phyloP scores from a whole-genome alignment of 2,888 invertebrate genomes.

The Pinctada fucata region DNA sequence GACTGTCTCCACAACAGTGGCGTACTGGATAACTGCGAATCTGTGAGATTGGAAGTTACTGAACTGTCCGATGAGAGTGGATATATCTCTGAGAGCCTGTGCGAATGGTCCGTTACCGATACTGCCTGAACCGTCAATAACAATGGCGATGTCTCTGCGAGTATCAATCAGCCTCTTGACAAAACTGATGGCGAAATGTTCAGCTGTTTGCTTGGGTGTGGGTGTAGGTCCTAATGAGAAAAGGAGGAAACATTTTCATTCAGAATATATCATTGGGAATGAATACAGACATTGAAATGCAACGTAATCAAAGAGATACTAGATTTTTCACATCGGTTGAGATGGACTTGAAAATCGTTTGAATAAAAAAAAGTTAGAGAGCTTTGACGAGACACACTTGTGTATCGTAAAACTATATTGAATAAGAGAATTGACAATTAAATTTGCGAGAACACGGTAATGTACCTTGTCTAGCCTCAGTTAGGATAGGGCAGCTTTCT shows the following conservation, averaged over 20 bases:
- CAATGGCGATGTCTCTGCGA: conserved; percentile 7
- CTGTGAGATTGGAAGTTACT: neutral
- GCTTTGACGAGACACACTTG: no score
- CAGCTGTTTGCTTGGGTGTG: conserved; percentile 23
- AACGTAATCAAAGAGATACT: no score
- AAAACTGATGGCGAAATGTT: conserved; percentile 22
- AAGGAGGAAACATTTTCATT: neutral
- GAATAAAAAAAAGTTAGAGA: no score
- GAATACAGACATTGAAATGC: no score
- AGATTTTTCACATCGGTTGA: no score
- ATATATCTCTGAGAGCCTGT: conserved; percentile 5
- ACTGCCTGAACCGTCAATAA: conserved; percentile 26
- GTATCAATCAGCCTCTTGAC: conserved; percentile 14
- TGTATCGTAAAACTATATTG: no score
- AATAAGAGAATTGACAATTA: no score
- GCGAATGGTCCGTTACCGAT: conserved; percentile 21
- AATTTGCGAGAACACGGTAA: no score
- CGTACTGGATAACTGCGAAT: conserved; percentile 20
- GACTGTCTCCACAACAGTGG: conserved; percentile 2
- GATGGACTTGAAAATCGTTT: no score
- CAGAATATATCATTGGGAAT: no score
- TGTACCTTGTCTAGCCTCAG: neutral
- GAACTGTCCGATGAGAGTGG: neutral
- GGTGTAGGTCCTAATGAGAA: conserved; percentile 1
- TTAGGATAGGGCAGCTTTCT: conserved; percentile 14